These are phyloP conservation scores for Graphium colonna DNA, from an alignment of 2,888 invertebrate genomes.

Conservation along the genomic window DNA sequence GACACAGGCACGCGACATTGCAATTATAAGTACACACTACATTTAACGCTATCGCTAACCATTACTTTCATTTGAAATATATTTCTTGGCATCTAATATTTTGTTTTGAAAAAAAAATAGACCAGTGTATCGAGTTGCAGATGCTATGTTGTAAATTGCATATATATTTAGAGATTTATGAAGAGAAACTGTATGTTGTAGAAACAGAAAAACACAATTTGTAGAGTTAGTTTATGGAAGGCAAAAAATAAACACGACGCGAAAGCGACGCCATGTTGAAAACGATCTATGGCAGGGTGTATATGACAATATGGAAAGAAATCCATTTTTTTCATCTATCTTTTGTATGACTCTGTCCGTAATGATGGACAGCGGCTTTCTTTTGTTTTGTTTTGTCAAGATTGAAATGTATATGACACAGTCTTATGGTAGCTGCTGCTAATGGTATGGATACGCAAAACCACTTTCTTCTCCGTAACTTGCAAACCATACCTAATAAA, in stretches of 20 bases:
- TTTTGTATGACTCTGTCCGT: neutral
- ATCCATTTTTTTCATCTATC: no score
- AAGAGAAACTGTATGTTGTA: neutral
- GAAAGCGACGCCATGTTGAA: neutral
- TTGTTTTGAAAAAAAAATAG: constrained; percentile 3
- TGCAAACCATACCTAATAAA: neutral
- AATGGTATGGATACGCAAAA: constrained; percentile 3
- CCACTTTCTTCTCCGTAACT: constrained; percentile 6
- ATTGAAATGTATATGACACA: neutral
- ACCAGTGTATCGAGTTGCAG: neutral
- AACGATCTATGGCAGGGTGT: neutral
- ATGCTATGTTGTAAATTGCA: neutral
- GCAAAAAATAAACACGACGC: neutral
- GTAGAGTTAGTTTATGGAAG: neutral
- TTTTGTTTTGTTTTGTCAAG: neutral
- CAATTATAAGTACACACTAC: constrained; percentile 8
- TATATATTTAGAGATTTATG: neutral
- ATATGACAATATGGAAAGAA: neutral
- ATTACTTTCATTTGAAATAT: neutral
- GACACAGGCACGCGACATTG: constrained; percentile 14
- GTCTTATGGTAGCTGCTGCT: constrained; percentile 5
- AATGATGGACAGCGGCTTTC: neutral
- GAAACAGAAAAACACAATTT: neutral
- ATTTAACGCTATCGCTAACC: neutral
- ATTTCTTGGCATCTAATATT: constrained; percentile 3